Conservation (phyloP, 2,797 vertebrate species). For the Apogon talboti region DNA sequence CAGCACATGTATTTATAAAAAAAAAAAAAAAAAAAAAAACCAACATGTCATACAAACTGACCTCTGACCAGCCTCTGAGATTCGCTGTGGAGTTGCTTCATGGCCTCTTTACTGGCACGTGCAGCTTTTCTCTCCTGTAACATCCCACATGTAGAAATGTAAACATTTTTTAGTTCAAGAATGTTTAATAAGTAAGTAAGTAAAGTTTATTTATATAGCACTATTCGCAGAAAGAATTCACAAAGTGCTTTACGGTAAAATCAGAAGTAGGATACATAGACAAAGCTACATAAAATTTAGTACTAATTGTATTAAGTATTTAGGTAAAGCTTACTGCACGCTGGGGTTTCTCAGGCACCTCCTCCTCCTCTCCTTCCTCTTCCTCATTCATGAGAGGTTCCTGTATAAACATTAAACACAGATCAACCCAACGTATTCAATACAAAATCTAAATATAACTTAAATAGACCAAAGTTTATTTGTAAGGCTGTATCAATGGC, state of each 20-base stretch:
- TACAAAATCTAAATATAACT: not conserved
- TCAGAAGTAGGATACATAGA: too few relatives aligned
- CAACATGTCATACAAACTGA: slow-evolving; percentile 67
- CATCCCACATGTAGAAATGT: slow-evolving; percentile 1
- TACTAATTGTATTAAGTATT: not conserved
- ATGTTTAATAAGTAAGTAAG: too few relatives aligned
- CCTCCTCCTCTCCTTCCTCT: slow-evolving; percentile 61
- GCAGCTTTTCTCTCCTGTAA: slow-evolving; percentile 94
- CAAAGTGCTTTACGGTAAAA: too few relatives aligned
- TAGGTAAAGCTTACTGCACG: slow-evolving; percentile 66
- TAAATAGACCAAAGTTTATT: not conserved
- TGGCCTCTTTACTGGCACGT: slow-evolving; percentile 91
- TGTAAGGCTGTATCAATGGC: too few relatives aligned
- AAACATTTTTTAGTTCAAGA: not conserved
- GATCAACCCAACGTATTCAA: not conserved
- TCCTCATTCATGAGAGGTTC: slow-evolving; percentile 63
- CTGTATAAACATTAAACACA: slow-evolving; percentile 37
- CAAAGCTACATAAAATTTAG: not conserved
- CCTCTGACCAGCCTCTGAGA: slow-evolving; percentile 94
- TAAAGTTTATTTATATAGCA: too few relatives aligned
- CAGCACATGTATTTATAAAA: not conserved
- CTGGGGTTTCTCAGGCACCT: slow-evolving; percentile 66
- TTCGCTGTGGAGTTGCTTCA: slow-evolving; percentile 95
- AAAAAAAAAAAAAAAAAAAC: not conserved
- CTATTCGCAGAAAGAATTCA: too few relatives aligned